A percentile compares a stretch with the other conserved stretches of the same genome.
Evolutionary conservation across 30 jellyfish, hydroid and myxozoan species (phyloP).

Genomic region (Phacellophora camtschatica): DNA sequence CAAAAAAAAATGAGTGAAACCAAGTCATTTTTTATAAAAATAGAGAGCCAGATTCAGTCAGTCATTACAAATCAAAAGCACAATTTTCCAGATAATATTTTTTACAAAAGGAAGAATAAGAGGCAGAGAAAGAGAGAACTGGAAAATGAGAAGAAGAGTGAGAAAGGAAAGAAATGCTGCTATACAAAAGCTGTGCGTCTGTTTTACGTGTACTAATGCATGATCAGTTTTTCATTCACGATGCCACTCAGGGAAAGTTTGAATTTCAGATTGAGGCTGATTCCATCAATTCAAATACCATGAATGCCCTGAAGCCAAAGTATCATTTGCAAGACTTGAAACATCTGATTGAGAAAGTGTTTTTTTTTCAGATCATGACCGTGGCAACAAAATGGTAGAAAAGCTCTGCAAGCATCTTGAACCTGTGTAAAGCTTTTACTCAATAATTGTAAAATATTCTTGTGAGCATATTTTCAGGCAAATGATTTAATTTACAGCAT

Average conservation of each 20-base stretch:
- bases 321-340: constrained; percentile 17
- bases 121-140: too few species aligned
- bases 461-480: too few species aligned
- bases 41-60: background rate
- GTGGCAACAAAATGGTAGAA: background rate
- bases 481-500: too few species aligned
- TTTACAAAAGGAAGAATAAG: too few species aligned
- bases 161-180: too few species aligned
- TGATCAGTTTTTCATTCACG: constrained; percentile 19
- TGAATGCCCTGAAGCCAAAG: constrained; percentile 37
- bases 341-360: constrained; percentile 37
- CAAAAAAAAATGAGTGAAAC: constrained; percentile 1
- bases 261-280: constrained; percentile 32
- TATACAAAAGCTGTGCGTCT: constrained; percentile 21
- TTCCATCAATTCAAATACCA: constrained; percentile 28
- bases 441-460: too few species aligned
- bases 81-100: too few species aligned
- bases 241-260: constrained; percentile 40
- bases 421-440: too few species aligned
- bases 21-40: background rate
- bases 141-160: too few species aligned
- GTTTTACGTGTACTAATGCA: constrained; percentile 11
- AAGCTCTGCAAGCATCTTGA: background rate
- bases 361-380: background rate
- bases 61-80: background rate